These are phyloP conservation scores for Promerops cafer DNA, from an alignment of 2,113 vertebrate genomes.

Conservation along the genomic window DNA sequence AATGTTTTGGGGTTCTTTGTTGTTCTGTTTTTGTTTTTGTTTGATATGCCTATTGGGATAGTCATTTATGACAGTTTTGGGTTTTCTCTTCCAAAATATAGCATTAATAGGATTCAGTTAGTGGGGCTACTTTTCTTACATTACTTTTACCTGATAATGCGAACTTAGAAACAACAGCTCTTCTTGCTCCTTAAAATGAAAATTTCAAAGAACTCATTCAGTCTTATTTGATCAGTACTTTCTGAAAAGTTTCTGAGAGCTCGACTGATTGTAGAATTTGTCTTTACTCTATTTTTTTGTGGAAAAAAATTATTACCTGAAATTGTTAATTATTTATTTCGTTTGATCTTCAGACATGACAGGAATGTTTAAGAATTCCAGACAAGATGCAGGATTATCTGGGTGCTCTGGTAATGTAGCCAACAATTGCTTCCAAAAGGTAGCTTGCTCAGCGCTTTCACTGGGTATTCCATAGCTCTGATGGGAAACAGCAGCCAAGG, in stretches of 20 bases:
- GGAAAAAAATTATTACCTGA: accelerated
- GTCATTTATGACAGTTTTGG: not conserved
- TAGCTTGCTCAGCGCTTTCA: not conserved
- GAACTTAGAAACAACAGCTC: not conserved
- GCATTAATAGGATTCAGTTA: not conserved
- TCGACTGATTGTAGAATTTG: not conserved
- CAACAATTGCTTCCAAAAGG: not conserved
- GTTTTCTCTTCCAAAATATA: not conserved
- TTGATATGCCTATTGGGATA: not conserved
- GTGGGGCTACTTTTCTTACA: not conserved
- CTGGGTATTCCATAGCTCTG: not conserved
- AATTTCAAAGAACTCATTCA: not conserved
- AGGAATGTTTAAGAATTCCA: not conserved
- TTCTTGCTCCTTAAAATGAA: not conserved
- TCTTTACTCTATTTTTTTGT: not conserved
- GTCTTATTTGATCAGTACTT: not conserved
- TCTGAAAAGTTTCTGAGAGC: not conserved
- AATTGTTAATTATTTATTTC: not conserved
- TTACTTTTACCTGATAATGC: not conserved
- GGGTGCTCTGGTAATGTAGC: not conserved
- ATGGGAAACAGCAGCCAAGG: not conserved
- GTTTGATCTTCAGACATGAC: not conserved
- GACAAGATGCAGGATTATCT: not conserved
- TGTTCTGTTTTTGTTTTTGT: not conserved
- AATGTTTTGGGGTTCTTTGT: not conserved